Evolutionary conservation across 2,113 vertebrate species (phyloP).

Genomic region (Amphilophus citrinellus): DNA sequence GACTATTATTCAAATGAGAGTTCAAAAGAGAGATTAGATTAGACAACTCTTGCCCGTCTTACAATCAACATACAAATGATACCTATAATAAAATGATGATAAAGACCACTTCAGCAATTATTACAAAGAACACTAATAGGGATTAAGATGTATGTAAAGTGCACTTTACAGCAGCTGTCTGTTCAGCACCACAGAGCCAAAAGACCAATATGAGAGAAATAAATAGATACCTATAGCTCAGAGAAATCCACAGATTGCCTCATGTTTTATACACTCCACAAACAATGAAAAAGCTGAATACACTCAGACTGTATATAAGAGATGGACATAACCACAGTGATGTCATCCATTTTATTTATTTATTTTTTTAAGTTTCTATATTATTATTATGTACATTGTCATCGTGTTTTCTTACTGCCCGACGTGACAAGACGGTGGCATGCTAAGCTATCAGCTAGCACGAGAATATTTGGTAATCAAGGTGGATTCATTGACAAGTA

Average conservation of each 20-base stretch:
- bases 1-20: slow-evolving; percentile 5
- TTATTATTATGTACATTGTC: background rate
- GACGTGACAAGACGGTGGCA: background rate
- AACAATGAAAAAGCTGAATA: background rate
- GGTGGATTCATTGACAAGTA: background rate
- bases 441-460: background rate
- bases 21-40: slow-evolving; percentile 27
- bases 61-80: slow-evolving; percentile 30
- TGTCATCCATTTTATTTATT: background rate
- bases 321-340: background rate
- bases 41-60: slow-evolving; percentile 6
- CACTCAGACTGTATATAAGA: background rate
- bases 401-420: background rate
- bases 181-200: background rate
- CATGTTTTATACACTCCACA: background rate
- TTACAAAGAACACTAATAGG: slow-evolving; percentile 27
- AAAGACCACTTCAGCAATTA: slow-evolving; percentile 37
- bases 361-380: background rate
- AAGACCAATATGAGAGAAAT: background rate
- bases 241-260: background rate
- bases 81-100: slow-evolving; percentile 14
- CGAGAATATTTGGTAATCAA: background rate
- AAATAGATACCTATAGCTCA: background rate
- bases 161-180: slow-evolving; percentile 17
- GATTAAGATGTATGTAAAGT: slow-evolving; percentile 40